phyloP scores from a whole-genome alignment of 2,888 invertebrate species.

The Andrena praecox region DNA sequence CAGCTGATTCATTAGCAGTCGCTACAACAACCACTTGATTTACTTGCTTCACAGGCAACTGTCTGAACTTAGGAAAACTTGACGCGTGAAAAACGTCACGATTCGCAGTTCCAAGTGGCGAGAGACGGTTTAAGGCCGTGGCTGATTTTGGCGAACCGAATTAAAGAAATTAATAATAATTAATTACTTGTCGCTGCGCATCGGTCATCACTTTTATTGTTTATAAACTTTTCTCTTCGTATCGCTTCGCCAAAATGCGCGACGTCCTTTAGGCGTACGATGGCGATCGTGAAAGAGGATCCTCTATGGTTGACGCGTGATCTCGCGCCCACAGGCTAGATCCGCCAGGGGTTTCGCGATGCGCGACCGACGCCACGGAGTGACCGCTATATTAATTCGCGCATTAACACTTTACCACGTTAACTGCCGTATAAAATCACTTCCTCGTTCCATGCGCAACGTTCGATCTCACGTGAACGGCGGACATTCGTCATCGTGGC shows the following conservation, averaged over 20 bases:
- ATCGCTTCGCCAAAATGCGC: neutral
- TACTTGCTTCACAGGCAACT: too few relatives aligned
- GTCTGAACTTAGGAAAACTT: too few relatives aligned
- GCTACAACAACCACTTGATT: too few relatives aligned
- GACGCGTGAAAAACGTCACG: too few relatives aligned
- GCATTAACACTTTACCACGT: conserved; percentile 72
- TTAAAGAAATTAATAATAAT: too few relatives aligned
- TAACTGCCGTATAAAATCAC: conserved; percentile 69
- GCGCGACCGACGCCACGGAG: conserved; percentile 72
- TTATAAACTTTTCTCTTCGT: neutral
- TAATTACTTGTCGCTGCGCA: too few relatives aligned
- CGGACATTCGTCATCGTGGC: conserved; percentile 59
- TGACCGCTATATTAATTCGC: conserved; percentile 80
- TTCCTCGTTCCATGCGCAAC: conserved; percentile 61
- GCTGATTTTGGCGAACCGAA: too few relatives aligned
- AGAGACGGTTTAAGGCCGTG: too few relatives aligned
- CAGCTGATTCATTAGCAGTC: too few relatives aligned
- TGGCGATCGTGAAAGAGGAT: neutral
- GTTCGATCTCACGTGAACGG: conserved; percentile 66
- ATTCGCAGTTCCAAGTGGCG: too few relatives aligned
- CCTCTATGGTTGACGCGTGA: neutral
- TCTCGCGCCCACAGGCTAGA: conserved; percentile 45
- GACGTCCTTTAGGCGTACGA: neutral
- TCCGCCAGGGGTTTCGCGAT: conserved; percentile 71
- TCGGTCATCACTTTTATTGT: too few relatives aligned